Conservation (phyloP, 2,113 vertebrate genomes). For the Eretmochelys imbricata region DNA sequence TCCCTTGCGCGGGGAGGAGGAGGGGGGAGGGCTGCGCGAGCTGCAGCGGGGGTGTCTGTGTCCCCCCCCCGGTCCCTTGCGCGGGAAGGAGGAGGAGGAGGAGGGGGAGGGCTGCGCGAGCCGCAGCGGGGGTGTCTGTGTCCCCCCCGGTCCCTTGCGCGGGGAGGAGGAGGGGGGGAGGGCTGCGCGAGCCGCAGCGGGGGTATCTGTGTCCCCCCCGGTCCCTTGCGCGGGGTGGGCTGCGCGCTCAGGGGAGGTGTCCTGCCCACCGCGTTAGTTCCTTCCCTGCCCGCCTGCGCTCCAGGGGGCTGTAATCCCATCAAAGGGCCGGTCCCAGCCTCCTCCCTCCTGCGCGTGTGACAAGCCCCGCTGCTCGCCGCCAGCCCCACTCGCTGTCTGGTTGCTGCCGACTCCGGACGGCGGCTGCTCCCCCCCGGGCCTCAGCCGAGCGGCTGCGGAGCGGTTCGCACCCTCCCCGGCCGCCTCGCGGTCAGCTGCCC, state of each 20-base stretch:
- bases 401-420: neutral
- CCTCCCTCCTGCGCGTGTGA: neutral
- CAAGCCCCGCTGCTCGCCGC: neutral
- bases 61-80: no score
- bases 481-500: neutral
- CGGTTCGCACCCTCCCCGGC: neutral
- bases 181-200: neutral
- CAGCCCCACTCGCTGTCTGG: neutral
- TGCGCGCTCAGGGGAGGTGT: neutral
- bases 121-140: no score
- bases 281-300: neutral
- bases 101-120: neutral
- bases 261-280: neutral
- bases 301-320: conserved; percentile 14
- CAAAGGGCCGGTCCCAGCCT: neutral
- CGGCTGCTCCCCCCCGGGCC: neutral
- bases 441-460: neutral
- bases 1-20: neutral
- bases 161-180: neutral
- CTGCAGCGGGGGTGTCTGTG: accelerated
- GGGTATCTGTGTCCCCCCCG: accelerated
- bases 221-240: neutral
- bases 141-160: neutral
- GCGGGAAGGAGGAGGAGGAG: neutral
- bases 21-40: neutral